A percentile compares a stretch with the other conserved stretches of the same genome.
Evolutionary conservation across 2,888 invertebrate species (phyloP).

Genomic region (Limnephilus lunatus): DNA sequence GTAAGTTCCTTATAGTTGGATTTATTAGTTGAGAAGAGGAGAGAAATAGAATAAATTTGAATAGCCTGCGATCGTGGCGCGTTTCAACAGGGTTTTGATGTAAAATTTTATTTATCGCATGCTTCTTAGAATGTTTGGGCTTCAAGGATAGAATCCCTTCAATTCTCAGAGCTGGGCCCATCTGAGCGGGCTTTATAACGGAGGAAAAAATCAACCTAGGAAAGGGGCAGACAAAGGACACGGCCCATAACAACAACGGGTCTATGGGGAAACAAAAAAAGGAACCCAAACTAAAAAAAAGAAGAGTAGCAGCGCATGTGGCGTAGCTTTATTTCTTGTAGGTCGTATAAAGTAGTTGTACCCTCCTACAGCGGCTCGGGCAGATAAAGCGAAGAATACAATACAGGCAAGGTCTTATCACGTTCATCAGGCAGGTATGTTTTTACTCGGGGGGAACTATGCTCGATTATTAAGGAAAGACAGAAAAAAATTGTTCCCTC

Average conservation of each 20-base stretch:
- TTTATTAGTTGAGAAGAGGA: not conserved
- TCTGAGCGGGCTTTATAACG: conserved; percentile 32
- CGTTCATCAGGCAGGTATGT: conserved; percentile 18
- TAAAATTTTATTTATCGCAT: not conserved
- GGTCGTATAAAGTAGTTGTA: conserved; percentile 19
- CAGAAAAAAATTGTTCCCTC: not conserved
- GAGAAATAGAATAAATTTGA: not conserved
- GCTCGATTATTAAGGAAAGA: not conserved
- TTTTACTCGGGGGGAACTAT: not conserved
- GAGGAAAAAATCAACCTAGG: conserved; percentile 26
- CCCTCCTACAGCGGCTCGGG: conserved; percentile 24
- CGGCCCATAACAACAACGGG: conserved; percentile 44
- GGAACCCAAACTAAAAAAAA: conserved; percentile 9
- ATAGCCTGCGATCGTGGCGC: not conserved
- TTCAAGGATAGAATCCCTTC: conserved; percentile 33
- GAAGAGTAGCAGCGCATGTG: conserved; percentile 20
- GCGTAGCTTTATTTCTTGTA: conserved; percentile 40
- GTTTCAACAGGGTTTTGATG: not conserved
- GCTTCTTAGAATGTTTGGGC: conserved; percentile 20
- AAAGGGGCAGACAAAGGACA: conserved; percentile 42
- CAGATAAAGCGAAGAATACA: conserved; percentile 13
- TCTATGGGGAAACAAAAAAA: conserved; percentile 41
- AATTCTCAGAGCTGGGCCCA: conserved; percentile 9
- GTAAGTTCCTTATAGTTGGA: not conserved
- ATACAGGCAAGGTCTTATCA: conserved; percentile 29